A percentile compares a stretch with the other conserved stretches of the same genome.
phyloP scores from a whole-genome alignment of 2,797 vertebrate species.

The Heteromormyrus szaboi region DNA sequence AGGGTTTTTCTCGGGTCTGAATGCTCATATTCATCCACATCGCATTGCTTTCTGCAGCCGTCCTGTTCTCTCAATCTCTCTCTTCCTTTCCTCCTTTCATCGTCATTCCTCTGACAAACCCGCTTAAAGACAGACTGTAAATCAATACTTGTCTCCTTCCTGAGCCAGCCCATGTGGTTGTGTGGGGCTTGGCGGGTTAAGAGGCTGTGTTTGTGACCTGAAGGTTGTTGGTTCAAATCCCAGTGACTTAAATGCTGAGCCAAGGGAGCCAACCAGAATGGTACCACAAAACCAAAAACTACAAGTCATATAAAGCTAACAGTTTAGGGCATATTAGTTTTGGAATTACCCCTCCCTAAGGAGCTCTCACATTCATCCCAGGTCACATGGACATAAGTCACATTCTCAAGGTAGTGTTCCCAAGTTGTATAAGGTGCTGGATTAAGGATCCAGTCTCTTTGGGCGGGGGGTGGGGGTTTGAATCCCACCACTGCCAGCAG shows the following conservation, averaged over 20 bases:
- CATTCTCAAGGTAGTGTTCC: neutral
- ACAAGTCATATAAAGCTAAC: neutral
- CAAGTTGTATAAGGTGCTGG: neutral
- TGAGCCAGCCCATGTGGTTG: neutral
- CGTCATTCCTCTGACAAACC: neutral
- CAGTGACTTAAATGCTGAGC: neutral
- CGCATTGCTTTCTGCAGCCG: neutral
- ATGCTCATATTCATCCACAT: conserved; percentile 4
- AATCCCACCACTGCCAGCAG: neutral
- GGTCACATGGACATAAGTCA: neutral
- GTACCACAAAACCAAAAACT: neutral
- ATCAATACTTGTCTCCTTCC: neutral
- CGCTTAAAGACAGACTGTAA: conserved; percentile 11
- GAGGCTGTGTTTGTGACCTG: neutral
- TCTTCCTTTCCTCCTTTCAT: neutral
- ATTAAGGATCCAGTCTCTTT: neutral
- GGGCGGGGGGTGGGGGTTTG: neutral
- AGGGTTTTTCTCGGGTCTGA: neutral
- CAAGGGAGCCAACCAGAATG: neutral
- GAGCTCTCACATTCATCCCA: neutral
- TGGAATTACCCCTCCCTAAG: neutral
- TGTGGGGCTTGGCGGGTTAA: neutral
- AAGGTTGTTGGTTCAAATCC: neutral
- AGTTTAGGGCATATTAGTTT: neutral
- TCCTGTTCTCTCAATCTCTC: neutral